Evolutionary conservation across 35 echinoderm and acorn worm genomes (phyloP).

Genomic region (Hemicentrotus pulcherrimus): DNA sequence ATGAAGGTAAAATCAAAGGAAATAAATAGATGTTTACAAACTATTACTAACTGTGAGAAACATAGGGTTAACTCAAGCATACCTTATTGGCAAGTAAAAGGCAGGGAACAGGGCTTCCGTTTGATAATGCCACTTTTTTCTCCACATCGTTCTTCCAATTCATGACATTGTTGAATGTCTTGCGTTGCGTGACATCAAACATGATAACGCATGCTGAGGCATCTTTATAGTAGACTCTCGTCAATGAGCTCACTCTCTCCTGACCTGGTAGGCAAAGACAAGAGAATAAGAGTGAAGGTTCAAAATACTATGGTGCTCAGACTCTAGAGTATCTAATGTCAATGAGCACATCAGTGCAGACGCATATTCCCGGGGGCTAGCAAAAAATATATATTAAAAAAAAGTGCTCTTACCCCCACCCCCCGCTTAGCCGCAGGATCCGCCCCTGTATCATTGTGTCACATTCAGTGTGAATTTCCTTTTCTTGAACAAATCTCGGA

Average conservation of each 20-base stretch:
- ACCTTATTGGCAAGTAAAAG: constrained; percentile 96
- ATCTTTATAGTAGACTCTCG: constrained; percentile 88
- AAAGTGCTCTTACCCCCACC: too few species aligned
- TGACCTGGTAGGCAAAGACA: constrained; percentile 63
- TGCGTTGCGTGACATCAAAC: constrained; percentile 82
- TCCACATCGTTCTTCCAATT: constrained; percentile 95
- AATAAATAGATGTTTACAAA: too few species aligned
- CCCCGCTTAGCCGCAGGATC: too few species aligned
- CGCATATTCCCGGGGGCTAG: too few species aligned
- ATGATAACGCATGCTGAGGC: constrained; percentile 96
- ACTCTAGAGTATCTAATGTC: not conserved
- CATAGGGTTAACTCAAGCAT: not conserved
- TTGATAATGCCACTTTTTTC: constrained; percentile 65
- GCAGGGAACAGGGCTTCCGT: constrained; percentile 83
- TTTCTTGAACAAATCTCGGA: too few species aligned
- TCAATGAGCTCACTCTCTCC: constrained; percentile 81
- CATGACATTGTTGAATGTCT: constrained; percentile 77
- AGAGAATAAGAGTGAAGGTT: not conserved
- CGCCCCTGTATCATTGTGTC: too few species aligned
- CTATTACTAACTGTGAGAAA: not conserved
- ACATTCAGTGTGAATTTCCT: too few species aligned
- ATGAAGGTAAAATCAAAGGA: too few species aligned
- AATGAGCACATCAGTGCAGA: not conserved
- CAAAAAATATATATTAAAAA: too few species aligned
- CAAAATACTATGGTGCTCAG: not conserved